phyloP scores from a whole-genome alignment of 2,797 vertebrate genomes.

The Mionectes olivaceus region DNA sequence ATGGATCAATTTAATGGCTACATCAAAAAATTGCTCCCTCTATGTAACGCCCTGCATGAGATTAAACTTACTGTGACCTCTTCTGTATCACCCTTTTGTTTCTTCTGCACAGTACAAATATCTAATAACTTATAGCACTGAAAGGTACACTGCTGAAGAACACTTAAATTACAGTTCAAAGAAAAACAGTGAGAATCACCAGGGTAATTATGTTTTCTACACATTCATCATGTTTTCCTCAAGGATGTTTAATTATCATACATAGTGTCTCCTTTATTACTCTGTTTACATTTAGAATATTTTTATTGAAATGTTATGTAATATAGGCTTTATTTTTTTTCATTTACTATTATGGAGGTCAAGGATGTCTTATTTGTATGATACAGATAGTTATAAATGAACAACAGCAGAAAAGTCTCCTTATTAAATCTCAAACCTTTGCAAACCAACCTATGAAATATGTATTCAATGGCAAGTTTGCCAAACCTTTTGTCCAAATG shows the following conservation, averaged over 20 bases:
- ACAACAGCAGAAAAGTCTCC: background rate
- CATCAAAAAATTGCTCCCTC: background rate
- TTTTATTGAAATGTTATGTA: background rate
- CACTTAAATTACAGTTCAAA: background rate
- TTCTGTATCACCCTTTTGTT: background rate
- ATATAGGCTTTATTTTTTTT: background rate
- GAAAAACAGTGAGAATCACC: background rate
- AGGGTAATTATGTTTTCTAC: background rate
- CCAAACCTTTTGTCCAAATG: background rate
- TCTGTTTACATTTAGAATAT: background rate
- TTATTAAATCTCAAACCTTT: background rate
- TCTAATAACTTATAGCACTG: background rate
- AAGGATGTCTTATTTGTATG: background rate
- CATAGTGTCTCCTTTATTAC: background rate
- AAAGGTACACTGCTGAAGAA: background rate
- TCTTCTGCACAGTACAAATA: background rate
- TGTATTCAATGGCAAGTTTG: background rate
- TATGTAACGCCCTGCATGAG: background rate
- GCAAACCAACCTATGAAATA: background rate
- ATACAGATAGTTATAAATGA: background rate
- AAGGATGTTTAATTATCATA: background rate
- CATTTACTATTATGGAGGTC: background rate
- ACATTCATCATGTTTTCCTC: background rate
- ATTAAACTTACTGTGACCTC: background rate
- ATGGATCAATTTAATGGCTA: conserved; percentile 2